Evolutionary conservation across 2,888 invertebrate species (phyloP), one percentile per base, ranked within the genome.

Genomic region (Deilephila porcellus): DNA sequence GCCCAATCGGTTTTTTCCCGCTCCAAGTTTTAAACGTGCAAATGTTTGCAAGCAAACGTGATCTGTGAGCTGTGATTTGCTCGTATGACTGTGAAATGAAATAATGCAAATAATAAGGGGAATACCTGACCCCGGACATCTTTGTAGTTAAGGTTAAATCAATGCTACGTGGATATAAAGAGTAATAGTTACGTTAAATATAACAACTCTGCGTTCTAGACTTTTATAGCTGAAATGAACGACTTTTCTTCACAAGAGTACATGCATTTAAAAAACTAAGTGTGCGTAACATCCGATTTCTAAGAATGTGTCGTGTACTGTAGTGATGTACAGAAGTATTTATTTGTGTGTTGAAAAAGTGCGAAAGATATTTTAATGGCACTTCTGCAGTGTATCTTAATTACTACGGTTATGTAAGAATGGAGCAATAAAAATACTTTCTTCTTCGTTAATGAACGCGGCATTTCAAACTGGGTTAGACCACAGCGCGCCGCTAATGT

Each of bases 41-140:
- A 72, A 72, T 52, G 56, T 56, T 64, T 72, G 63, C 72, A 56
- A 53, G 72, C 72, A 63, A 63, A 56, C 34, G 34, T 19, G 25
- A 60, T 5, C 4, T 37, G 25, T 56, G 17, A 56, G 11, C 45
- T 25, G 4, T 17, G 67, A 52, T 25, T 8, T 25, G 25, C 4
- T 25, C 25, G 45, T 45, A 14, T 45, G 45, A 45, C 11, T 67
- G 52, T 67, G 17, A 67, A 25, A 14, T 67, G 17, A 14, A 45
- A 45, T 25, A 17, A 8, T n/a, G 63, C 62, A 17, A 37, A 45
- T 37, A 64, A 6, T 67, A 64, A 64, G 20, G 20, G 37, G 11
- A 20, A 64, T 45, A 64, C 4, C 64, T 37, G 32, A 19, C n/a
- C 0, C 34, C 7, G 20, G 25, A 60, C 25, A 60, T 29, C 20